These are phyloP conservation scores for Ooceraea biroi DNA, from an alignment of 1,140 invertebrate genomes.

Conservation along the genomic window DNA sequence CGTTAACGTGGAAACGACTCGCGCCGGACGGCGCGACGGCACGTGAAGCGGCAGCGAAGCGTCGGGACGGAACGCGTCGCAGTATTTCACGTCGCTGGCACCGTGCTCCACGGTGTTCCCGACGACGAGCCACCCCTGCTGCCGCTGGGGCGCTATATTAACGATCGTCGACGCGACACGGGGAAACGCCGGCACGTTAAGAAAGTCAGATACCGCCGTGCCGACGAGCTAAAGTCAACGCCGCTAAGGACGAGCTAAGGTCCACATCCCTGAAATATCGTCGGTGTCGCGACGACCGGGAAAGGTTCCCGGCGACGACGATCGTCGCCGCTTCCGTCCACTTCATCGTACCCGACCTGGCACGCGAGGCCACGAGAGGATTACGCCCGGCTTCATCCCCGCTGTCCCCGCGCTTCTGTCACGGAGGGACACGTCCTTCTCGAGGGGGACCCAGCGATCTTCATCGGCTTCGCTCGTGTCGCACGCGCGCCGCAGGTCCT, in stretches of 20 bases:
- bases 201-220: slow-evolving; percentile 1
- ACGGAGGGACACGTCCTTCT: slow-evolving; percentile 28
- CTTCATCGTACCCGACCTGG: slow-evolving; percentile 13
- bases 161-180: slow-evolving; percentile 45
- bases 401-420: slow-evolving; percentile 32
- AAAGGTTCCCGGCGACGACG: slow-evolving; percentile 30
- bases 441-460: slow-evolving; percentile 17
- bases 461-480: slow-evolving; percentile 33
- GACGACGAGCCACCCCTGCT: slow-evolving; percentile 3
- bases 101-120: not conserved
- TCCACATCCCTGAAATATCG: slow-evolving; percentile 11
- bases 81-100: slow-evolving; percentile 50
- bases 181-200: slow-evolving; percentile 44
- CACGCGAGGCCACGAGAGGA: slow-evolving; percentile 44
- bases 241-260: no score
- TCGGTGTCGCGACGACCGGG: not conserved
- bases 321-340: slow-evolving; percentile 5
- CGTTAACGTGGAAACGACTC: slow-evolving; percentile 59
- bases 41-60: slow-evolving; percentile 58
- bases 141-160: slow-evolving; percentile 40
- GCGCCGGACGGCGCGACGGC: slow-evolving; percentile 46
- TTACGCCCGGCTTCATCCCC: slow-evolving; percentile 20
- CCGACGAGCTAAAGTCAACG: slow-evolving; percentile 14
- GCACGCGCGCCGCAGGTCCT: slow-evolving; percentile 37
- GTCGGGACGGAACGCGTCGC: slow-evolving; percentile 55